Percentiles rank a stretch among this genome's conserved stretches.
Conservation (phyloP, 2,797 vertebrate genomes). For the Linurgus olivaceus region DNA sequence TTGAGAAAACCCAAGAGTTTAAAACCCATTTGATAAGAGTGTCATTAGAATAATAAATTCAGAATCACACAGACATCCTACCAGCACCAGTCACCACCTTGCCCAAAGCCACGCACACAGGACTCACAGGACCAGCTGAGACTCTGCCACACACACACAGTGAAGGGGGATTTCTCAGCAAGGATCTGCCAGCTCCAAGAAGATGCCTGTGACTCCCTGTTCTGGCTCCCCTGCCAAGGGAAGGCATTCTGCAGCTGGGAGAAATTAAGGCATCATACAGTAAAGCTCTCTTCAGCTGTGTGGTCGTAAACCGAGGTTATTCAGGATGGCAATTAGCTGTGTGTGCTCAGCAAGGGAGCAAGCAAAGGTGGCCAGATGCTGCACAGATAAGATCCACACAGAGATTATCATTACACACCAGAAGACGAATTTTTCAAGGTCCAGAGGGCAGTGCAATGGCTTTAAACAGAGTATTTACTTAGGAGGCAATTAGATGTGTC, state of each 20-base stretch:
- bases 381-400: constrained; percentile 49
- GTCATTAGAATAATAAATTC: not conserved
- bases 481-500: constrained; percentile 24
- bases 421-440: constrained; percentile 52
- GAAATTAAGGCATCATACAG: not conserved
- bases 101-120: not conserved
- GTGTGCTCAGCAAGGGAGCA: constrained; percentile 25
- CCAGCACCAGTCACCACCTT: not conserved
- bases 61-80: not conserved
- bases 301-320: constrained; percentile 7
- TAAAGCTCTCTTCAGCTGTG: constrained; percentile 5
- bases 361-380: constrained; percentile 65
- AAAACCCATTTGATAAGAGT: not conserved
- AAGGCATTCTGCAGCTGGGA: constrained; percentile 37
- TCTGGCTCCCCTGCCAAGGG: not conserved
- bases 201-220: not conserved
- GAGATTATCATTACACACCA: constrained; percentile 36
- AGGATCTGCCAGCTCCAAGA: not conserved
- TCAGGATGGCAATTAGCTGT: constrained; percentile 64
- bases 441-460: not conserved
- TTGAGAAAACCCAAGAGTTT: not conserved
- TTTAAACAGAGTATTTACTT: constrained; percentile 16
- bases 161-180: rapidly evolving
- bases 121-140: not conserved
- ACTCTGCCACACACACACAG: rapidly evolving